phyloP scores from a whole-genome alignment of 2,113 vertebrate genomes.

The Mesocricetus auratus region DNA sequence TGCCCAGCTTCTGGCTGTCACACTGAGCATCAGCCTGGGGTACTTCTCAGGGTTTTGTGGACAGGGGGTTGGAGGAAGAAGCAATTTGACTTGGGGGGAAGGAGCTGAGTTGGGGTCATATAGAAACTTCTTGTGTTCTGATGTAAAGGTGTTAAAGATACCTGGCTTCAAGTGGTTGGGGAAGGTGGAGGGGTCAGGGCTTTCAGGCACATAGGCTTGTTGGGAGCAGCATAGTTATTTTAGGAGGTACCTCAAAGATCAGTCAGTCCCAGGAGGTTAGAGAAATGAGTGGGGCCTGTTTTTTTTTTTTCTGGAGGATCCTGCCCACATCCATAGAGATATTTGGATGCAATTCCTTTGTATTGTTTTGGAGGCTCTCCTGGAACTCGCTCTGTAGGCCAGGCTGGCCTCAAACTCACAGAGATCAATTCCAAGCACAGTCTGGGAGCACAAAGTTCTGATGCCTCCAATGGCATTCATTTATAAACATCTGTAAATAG shows the following conservation, averaged over 20 bases:
- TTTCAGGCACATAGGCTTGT: not conserved
- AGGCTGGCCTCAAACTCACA: too few relatives aligned
- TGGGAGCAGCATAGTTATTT: not conserved
- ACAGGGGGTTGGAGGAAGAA: not conserved
- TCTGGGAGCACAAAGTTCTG: not conserved
- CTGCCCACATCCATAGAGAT: not conserved
- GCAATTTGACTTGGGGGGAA: not conserved
- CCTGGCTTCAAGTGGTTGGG: not conserved
- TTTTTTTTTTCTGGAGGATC: not conserved
- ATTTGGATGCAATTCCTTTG: too few relatives aligned
- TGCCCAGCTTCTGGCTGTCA: not conserved
- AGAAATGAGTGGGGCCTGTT: not conserved
- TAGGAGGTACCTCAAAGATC: not conserved
- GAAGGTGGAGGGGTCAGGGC: fast-evolving
- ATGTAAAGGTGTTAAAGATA: not conserved
- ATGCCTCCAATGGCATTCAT: not conserved
- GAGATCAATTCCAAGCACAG: not conserved
- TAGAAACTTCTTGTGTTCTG: not conserved
- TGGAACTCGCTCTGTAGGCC: too few relatives aligned
- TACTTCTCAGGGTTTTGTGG: not conserved
- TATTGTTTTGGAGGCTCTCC: too few relatives aligned
- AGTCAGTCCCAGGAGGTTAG: not conserved
- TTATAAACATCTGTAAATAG: not conserved
- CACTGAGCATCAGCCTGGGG: not conserved
- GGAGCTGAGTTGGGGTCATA: too few relatives aligned